These are phyloP conservation scores for Teleogryllus oceanicus DNA, from an alignment of 2,888 invertebrate genomes.

Conservation along the genomic window DNA sequence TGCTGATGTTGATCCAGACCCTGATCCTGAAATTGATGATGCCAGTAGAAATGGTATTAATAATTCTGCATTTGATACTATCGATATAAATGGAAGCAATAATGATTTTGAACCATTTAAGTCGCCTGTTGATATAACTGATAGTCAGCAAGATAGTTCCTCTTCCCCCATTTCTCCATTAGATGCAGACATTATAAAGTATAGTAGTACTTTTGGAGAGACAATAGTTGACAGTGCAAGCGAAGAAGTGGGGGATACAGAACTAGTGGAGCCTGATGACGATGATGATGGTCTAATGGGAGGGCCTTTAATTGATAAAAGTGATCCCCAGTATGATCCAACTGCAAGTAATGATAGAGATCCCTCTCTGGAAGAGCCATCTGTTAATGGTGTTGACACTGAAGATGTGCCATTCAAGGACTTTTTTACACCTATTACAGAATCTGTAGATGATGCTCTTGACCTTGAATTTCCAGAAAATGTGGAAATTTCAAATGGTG, in stretches of 20 bases:
- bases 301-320: constrained; percentile 23
- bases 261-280: constrained; percentile 29
- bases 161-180: neutral
- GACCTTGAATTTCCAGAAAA: neutral
- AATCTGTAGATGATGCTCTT: neutral
- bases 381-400: neutral
- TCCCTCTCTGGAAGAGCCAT: neutral
- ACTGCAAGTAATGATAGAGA: constrained; percentile 18
- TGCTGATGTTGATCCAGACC: constrained; percentile 24
- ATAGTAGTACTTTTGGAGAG: neutral
- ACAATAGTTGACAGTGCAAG: neutral
- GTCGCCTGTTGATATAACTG: neutral
- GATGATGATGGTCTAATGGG: constrained; percentile 28
- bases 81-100: constrained; percentile 22
- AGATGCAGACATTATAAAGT: neutral
- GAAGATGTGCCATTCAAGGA: neutral
- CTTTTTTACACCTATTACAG: neutral
- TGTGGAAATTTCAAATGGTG: neutral
- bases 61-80: neutral
- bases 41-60: neutral
- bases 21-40: neutral
- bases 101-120: constrained; percentile 22
- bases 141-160: neutral
- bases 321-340: constrained; percentile 24
- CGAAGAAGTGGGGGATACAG: constrained; percentile 26